Conservation (phyloP, 2,113 vertebrate species). For the Oreochromis spilurus region DNA sequence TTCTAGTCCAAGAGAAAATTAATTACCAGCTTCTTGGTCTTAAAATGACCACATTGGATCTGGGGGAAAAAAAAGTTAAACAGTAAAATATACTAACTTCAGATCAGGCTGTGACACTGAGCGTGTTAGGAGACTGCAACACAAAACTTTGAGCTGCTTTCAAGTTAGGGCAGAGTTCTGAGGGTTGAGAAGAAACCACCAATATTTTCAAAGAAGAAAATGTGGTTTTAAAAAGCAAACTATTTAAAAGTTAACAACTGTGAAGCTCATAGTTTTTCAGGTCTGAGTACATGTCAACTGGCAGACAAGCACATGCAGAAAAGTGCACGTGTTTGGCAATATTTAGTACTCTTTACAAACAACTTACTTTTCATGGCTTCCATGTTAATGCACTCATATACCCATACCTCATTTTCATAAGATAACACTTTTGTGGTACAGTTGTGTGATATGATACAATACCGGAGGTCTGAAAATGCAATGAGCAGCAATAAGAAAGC, state of each 20-base stretch:
- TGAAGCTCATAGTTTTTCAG: neutral
- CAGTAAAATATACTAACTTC: neutral
- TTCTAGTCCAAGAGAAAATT: neutral
- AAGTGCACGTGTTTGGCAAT: neutral
- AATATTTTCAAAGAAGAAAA: neutral
- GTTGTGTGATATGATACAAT: neutral
- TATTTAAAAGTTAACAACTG: neutral
- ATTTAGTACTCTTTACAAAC: neutral
- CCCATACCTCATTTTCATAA: neutral
- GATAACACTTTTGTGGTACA: neutral
- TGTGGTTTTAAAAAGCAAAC: too few species aligned
- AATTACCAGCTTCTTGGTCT: neutral
- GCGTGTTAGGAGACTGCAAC: neutral
- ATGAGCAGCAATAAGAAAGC: neutral
- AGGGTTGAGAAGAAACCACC: neutral
- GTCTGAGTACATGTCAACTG: neutral
- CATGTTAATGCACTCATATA: neutral
- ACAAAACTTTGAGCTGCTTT: neutral
- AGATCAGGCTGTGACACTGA: neutral
- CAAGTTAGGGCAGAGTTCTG: neutral
- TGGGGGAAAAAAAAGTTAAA: neutral
- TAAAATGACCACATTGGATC: neutral
- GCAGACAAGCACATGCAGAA: neutral
- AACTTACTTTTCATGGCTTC: neutral
- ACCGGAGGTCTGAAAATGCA: neutral